A percentile compares a stretch with the other conserved stretches of the same genome.
phyloP scores from a whole-genome alignment of 2,888 invertebrate species.

The Macaria notata region DNA sequence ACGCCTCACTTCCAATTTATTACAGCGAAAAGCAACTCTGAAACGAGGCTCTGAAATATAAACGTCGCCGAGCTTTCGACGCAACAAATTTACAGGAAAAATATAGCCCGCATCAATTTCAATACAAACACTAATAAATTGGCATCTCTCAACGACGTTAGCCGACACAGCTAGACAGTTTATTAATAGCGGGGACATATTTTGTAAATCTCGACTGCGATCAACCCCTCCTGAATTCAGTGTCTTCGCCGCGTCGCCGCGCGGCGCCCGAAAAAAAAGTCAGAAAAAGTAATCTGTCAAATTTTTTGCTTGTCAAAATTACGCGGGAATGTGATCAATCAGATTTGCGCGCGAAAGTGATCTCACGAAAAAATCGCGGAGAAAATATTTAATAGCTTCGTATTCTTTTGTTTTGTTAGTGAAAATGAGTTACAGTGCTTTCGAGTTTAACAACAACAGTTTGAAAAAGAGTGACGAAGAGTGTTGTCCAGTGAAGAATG shows the following conservation, averaged over 20 bases:
- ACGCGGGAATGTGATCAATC: constrained; percentile 18
- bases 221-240: constrained; percentile 69
- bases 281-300: constrained; percentile 31
- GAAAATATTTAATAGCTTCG: too few relatives aligned
- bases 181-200: constrained; percentile 74
- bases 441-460: constrained; percentile 52
- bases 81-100: constrained; percentile 75
- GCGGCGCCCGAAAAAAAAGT: constrained; percentile 67
- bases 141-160: constrained; percentile 71
- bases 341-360: constrained; percentile 9
- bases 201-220: constrained; percentile 71
- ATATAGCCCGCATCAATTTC: constrained; percentile 79
- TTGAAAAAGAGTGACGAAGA: constrained; percentile 45
- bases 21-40: constrained; percentile 46
- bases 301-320: constrained; percentile 41
- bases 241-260: constrained; percentile 62
- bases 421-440: constrained; percentile 63
- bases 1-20: constrained; percentile 20
- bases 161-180: constrained; percentile 65
- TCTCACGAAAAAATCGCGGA: too few relatives aligned
- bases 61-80: constrained; percentile 70
- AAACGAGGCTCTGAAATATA: constrained; percentile 63
- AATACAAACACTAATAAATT: constrained; percentile 81
- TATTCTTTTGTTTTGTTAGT: too few relatives aligned
- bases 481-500: constrained; percentile 66